Percentiles rank a stretch among this genome's conserved stretches.
These are phyloP conservation scores for Apis florea DNA, from an alignment of 1,140 invertebrate species.

Conservation along the genomic window DNA sequence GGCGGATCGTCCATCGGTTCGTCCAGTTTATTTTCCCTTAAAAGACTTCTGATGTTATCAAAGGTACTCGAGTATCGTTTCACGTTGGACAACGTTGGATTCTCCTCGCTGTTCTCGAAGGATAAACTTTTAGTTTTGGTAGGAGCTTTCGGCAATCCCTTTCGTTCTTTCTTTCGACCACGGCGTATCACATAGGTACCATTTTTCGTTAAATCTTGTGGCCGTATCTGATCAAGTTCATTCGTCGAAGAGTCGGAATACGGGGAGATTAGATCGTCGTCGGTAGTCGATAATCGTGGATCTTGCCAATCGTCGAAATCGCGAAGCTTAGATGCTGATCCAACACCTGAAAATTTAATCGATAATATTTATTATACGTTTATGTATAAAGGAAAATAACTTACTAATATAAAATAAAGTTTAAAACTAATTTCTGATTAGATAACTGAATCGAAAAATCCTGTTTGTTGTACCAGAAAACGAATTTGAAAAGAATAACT, in stretches of 20 bases:
- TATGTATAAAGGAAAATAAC: too few relatives aligned
- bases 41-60: slow-evolving; percentile 88
- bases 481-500: slow-evolving; percentile 51
- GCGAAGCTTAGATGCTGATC: slow-evolving; percentile 82
- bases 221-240: slow-evolving; percentile 79
- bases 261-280: slow-evolving; percentile 84
- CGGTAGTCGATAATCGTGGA: slow-evolving; percentile 82
- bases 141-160: slow-evolving; percentile 77
- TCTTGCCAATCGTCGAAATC: slow-evolving; percentile 86
- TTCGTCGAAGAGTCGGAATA: slow-evolving; percentile 84
- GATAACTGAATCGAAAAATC: too few relatives aligned
- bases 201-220: slow-evolving; percentile 82
- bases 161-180: slow-evolving; percentile 82
- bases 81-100: slow-evolving; percentile 82
- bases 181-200: slow-evolving; percentile 89
- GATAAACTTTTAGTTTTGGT: slow-evolving; percentile 76
- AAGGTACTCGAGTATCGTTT: slow-evolving; percentile 89
- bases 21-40: slow-evolving; percentile 81
- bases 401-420: not conserved
- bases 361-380: too few relatives aligned
- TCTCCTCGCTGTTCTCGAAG: slow-evolving; percentile 78
- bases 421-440: too few relatives aligned
- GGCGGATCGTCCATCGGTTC: slow-evolving; percentile 81
- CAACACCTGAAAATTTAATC: slow-evolving; percentile 79
- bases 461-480: too few relatives aligned